Evolutionary conservation across 2,797 vertebrate species (phyloP).

Genomic region (Champsocephalus esox): DNA sequence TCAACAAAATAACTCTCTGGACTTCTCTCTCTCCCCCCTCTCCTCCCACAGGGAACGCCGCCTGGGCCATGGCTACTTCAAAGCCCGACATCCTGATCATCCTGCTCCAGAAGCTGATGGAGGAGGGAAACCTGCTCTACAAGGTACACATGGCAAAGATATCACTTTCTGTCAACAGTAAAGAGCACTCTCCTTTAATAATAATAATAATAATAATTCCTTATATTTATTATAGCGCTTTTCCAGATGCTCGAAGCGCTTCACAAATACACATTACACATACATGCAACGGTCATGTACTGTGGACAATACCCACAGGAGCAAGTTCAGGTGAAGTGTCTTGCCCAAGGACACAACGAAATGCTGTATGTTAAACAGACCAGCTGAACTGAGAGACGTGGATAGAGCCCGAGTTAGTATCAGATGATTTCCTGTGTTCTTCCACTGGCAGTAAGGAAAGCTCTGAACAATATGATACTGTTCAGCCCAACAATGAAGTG

Average conservation of each 20-base stretch:
- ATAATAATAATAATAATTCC: not conserved
- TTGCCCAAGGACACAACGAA: not conserved
- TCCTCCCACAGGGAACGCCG: constrained; percentile 91
- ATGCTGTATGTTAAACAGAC: constrained; percentile 2
- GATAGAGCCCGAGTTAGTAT: not conserved
- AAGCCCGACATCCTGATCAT: constrained; percentile 99
- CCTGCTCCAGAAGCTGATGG: constrained; percentile 98
- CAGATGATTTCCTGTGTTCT: constrained; percentile 15
- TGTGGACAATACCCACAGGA: too few species aligned
- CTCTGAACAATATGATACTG: constrained; percentile 10
- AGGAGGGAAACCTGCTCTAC: constrained; percentile 97
- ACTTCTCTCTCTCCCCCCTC: constrained; percentile 13
- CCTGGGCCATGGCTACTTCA: constrained; percentile 99
- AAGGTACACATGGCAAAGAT: constrained; percentile 84
- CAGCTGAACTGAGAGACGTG: not conserved
- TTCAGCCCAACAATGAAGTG: constrained; percentile 21
- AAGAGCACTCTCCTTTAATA: not conserved
- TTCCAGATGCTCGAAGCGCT: too few species aligned
- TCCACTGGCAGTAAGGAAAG: constrained; percentile 11
- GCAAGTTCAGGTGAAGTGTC: too few species aligned
- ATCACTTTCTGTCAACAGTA: not conserved
- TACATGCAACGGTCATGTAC: too few species aligned
- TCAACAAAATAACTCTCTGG: constrained; percentile 26
- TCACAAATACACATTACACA: too few species aligned
- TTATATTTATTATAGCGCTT: too few species aligned